Evolutionary conservation across 2,888 invertebrate species (phyloP).

Genomic region (Melanophora roralis): DNA sequence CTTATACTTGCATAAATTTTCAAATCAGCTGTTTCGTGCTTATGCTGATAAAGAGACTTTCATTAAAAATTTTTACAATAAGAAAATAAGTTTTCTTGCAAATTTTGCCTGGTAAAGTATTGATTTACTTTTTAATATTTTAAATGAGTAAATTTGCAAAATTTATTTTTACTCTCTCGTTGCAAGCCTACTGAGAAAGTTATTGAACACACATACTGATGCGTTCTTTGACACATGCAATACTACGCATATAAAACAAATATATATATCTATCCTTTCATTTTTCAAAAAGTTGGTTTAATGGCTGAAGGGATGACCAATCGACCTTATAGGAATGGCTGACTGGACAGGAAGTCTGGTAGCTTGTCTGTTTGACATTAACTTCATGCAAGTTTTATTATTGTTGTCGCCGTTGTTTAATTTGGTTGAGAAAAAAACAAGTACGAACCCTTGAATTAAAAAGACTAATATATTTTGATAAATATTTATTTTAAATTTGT

Average conservation of each 20-base stretch:
- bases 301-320: slow-evolving; percentile 26
- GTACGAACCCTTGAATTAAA: slow-evolving; percentile 13
- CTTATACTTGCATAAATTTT: too few relatives aligned
- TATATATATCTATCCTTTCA: slow-evolving; percentile 14
- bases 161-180: too few relatives aligned
- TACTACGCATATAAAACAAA: not conserved
- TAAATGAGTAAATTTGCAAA: too few relatives aligned
- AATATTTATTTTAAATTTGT: too few relatives aligned
- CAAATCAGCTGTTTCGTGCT: too few relatives aligned
- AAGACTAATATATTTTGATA: not conserved
- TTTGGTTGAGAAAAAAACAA: slow-evolving; percentile 17
- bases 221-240: not conserved
- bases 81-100: too few relatives aligned
- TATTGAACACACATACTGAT: not conserved
- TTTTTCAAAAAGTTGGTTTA: slow-evolving; percentile 28
- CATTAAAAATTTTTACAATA: too few relatives aligned
- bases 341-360: not conserved
- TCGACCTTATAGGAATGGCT: not conserved
- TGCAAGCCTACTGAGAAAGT: too few relatives aligned
- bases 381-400: slow-evolving; percentile 3
- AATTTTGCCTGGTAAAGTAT: too few relatives aligned
- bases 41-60: too few relatives aligned
- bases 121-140: too few relatives aligned
- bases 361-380: slow-evolving; percentile 1
- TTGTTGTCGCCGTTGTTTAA: slow-evolving; percentile 12